phyloP scores from a whole-genome alignment of 2,888 invertebrate genomes.

The Cynaeus angustus region DNA sequence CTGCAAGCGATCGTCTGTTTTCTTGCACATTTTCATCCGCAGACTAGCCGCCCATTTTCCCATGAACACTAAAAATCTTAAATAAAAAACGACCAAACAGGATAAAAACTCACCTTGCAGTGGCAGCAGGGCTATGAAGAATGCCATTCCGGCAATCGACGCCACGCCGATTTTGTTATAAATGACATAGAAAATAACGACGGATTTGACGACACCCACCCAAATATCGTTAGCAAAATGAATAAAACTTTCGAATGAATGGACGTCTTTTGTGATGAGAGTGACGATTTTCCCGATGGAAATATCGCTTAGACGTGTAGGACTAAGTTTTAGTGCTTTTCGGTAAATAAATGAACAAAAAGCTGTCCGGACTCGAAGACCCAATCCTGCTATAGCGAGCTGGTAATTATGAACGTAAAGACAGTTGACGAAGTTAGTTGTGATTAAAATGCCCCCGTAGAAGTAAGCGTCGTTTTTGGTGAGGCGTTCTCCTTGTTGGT shows the following conservation, averaged over 20 bases:
- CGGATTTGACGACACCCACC: constrained; percentile 90
- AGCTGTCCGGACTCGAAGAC: constrained; percentile 86
- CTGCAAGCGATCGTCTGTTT: constrained; percentile 63
- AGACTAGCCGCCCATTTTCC: constrained; percentile 43
- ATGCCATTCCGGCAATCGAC: constrained; percentile 42
- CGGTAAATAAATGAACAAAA: constrained; percentile 88
- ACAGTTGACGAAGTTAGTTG: constrained; percentile 81
- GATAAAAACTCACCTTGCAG: constrained; percentile 38
- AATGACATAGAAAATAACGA: constrained; percentile 75
- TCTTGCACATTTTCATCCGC: constrained; percentile 63
- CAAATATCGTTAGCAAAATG: constrained; percentile 93
- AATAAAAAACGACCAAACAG: neutral
- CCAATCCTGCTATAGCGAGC: constrained; percentile 86
- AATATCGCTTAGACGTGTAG: constrained; percentile 79
- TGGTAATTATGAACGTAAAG: constrained; percentile 84
- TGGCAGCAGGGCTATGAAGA: constrained; percentile 43
- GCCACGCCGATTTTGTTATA: constrained; percentile 45
- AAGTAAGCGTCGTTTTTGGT: constrained; percentile 76
- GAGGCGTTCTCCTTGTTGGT: no score
- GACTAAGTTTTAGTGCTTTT: constrained; percentile 73
- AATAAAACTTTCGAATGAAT: constrained; percentile 89
- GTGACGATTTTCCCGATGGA: constrained; percentile 85
- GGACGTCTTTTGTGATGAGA: constrained; percentile 93
- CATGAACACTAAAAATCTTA: constrained; percentile 23
- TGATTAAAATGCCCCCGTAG: constrained; percentile 81